Conservation (phyloP, 2,888 invertebrate genomes). For the Nymphalis urticae region DNA sequence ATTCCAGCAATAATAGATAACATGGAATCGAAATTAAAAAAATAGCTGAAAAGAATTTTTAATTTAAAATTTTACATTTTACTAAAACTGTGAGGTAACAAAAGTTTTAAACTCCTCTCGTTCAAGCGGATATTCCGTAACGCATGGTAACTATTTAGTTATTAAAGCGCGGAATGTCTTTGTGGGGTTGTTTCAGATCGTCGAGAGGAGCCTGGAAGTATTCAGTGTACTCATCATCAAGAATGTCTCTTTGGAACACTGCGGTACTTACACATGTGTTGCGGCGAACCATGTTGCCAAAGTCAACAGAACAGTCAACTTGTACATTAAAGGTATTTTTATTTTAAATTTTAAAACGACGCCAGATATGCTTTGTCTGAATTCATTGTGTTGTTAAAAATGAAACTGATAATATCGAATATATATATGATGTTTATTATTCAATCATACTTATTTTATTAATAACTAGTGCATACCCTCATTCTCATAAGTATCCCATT, state of each 20-base stretch:
- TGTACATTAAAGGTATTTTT: constrained; percentile 86
- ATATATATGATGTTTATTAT: too few species aligned
- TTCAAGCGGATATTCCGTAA: constrained; percentile 7
- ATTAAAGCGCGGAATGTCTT: constrained; percentile 32
- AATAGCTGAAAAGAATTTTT: background rate
- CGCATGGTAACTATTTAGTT: constrained; percentile 17
- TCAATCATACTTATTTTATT: too few species aligned
- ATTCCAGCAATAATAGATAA: background rate
- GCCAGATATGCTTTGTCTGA: background rate
- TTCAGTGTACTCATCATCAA: constrained; percentile 87
- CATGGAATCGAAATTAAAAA: background rate
- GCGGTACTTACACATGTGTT: constrained; percentile 87
- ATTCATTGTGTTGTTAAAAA: background rate
- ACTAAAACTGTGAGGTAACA: background rate
- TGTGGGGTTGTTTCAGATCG: constrained; percentile 67
- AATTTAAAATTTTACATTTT: too few species aligned
- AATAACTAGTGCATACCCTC: too few species aligned
- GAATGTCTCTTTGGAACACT: constrained; percentile 86
- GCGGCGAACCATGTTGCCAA: constrained; percentile 87
- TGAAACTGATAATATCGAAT: too few species aligned
- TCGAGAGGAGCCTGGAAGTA: constrained; percentile 85
- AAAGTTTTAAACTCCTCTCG: background rate
- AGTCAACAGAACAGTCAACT: constrained; percentile 85
- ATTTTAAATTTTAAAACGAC: background rate
- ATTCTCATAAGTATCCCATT: too few species aligned